A percentile compares a stretch with the other conserved stretches of the same genome.
Evolutionary conservation across 2,113 vertebrate species (phyloP).

Genomic region (Alosa alosa): DNA sequence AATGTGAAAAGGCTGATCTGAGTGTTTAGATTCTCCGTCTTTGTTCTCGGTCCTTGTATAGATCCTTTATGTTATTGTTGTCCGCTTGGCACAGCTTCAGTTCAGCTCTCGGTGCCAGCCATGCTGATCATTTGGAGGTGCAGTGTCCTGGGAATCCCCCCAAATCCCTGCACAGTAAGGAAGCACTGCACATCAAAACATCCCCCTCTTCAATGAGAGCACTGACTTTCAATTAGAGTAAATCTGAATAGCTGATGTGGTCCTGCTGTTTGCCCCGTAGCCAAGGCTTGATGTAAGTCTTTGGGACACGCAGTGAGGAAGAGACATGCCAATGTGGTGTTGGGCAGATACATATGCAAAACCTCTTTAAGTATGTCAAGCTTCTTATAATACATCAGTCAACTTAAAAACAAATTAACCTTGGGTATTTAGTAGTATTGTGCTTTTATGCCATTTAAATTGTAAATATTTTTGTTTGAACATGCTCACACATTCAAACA

Average conservation of each 20-base stretch:
- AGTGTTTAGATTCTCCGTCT: neutral
- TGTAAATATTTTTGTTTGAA: conserved; percentile 22
- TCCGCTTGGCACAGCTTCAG: neutral
- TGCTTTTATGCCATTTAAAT: conserved; percentile 31
- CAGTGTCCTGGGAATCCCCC: neutral
- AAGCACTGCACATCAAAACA: conserved; percentile 23
- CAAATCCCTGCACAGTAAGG: neutral
- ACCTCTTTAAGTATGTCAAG: conserved; percentile 24
- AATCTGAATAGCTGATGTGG: neutral
- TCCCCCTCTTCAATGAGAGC: conserved; percentile 14
- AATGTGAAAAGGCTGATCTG: neutral
- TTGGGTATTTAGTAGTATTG: neutral
- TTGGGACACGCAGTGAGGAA: neutral
- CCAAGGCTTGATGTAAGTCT: neutral
- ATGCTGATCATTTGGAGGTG: neutral
- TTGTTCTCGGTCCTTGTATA: neutral
- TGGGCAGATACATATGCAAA: conserved; percentile 10
- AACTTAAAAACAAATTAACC: conserved; percentile 25
- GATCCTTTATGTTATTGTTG: neutral
- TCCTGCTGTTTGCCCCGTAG: conserved; percentile 3
- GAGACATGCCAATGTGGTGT: neutral
- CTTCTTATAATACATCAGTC: conserved; percentile 28
- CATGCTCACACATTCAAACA: neutral
- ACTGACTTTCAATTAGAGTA: conserved; percentile 24
- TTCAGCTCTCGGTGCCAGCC: neutral